Conservation (phyloP, 2,113 vertebrate genomes). For the Rhabdornis inornatus region DNA sequence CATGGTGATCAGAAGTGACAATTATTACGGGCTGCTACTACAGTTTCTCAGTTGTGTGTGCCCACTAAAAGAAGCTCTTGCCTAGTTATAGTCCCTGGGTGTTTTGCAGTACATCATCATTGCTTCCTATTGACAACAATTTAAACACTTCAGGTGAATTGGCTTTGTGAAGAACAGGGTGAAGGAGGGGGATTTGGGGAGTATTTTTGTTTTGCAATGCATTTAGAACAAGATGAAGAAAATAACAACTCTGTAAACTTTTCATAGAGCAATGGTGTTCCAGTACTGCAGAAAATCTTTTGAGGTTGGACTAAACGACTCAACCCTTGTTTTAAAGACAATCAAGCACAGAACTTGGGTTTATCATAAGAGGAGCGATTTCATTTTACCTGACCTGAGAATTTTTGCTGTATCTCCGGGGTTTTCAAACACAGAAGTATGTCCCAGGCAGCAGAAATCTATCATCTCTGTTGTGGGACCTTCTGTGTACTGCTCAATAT, state of each 20-base stretch:
- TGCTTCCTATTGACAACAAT: neutral
- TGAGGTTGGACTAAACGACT: neutral
- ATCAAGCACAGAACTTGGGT: neutral
- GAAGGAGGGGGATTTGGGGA: neutral
- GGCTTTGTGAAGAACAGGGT: neutral
- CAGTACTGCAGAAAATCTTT: neutral
- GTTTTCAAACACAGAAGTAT: neutral
- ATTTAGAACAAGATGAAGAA: neutral
- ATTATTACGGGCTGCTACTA: slow-evolving; percentile 44
- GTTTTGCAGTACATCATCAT: neutral
- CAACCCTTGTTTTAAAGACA: neutral
- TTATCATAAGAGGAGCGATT: neutral
- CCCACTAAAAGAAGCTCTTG: slow-evolving; percentile 9
- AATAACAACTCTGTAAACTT: neutral
- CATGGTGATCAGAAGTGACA: slow-evolving; percentile 54
- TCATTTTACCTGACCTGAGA: neutral
- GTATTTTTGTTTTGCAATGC: neutral
- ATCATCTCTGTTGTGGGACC: neutral
- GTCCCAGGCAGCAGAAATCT: neutral
- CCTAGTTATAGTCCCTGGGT: neutral
- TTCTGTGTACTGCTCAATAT: neutral
- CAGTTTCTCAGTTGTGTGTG: neutral
- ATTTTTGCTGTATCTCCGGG: neutral
- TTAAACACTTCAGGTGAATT: slow-evolving; percentile 10
- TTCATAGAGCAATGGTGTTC: neutral